These are phyloP conservation scores for Cladopsammia gracilis DNA, from an alignment of 64 coral and sea anemone genomes.

Conservation along the genomic window DNA sequence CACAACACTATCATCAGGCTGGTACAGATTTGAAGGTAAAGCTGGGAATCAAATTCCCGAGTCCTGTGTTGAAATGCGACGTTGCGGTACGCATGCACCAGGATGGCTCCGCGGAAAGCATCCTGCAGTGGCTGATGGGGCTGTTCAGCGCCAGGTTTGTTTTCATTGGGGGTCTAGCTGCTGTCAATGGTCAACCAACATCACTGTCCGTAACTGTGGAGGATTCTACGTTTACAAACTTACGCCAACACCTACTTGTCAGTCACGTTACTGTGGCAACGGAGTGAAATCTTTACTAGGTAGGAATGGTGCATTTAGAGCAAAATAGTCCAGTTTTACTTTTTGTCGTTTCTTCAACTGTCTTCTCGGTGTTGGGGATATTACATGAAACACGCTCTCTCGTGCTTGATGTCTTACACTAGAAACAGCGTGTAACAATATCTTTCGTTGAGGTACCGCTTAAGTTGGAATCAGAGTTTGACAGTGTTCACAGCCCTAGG, in stretches of 20 bases:
- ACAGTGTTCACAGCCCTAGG: too few relatives aligned
- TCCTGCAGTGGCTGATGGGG: background rate
- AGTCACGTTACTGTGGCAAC: constrained; percentile 9
- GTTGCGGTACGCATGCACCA: background rate
- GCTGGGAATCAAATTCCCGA: background rate
- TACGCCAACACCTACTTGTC: background rate
- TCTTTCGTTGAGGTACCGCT: too few relatives aligned
- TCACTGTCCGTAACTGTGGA: constrained; percentile 28
- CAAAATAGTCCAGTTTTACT: too few relatives aligned
- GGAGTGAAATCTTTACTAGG: too few relatives aligned
- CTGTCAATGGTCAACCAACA: background rate
- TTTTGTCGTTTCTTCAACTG: too few relatives aligned
- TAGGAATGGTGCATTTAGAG: too few relatives aligned
- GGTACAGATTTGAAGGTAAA: background rate
- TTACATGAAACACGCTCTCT: too few relatives aligned
- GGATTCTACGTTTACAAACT: constrained; percentile 15
- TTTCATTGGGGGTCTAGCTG: background rate
- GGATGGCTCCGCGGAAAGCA: background rate
- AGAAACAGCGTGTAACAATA: too few relatives aligned
- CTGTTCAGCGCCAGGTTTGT: background rate
- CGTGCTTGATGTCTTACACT: too few relatives aligned
- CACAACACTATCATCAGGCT: background rate
- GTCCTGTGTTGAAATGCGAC: background rate
- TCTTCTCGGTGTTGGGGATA: too few relatives aligned
- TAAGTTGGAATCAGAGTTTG: too few relatives aligned